Base-by-base conservation (phyloP, 35 echinoderm and acorn worm species). In the Anneissia japonica region DNA sequence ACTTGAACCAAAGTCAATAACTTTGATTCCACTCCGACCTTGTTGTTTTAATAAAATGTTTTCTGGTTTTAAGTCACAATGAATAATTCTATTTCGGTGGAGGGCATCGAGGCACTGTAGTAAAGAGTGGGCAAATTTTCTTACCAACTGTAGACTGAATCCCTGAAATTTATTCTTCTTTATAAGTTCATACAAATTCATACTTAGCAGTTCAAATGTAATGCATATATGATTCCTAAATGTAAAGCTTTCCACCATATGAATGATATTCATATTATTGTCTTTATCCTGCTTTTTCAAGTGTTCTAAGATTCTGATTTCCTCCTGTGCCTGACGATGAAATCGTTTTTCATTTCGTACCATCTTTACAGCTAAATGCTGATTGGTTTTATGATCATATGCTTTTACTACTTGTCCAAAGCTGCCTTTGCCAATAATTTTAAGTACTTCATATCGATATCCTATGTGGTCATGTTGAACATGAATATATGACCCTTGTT, bases 101-200 rank as follows among this genome's bases (percentile, higher is more conserved):
- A 99, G 87, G 86, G 92, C 89, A 92, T 99, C 96, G 32, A 99
- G 87, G 75, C 96, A 99, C 86, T 99, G 96, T 33, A 99, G 79
- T 73, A 99, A 79, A 12, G 96, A 99, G 84, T 99, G 96, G 35
- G 96, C 96, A 90, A 99, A 99, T 82, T 99, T 99, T 41, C 96
- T 77, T 10, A 99, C 96, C 30, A 99, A 77, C 72, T 99, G 96
- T 78, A 99, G 75, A 74, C 96, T 99, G 84, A 99, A 99, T 87
- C 96, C 96, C 85, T 99, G 96, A 73, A 99, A 99, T 86, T 99
- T 99, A 34, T 99, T 99, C 83, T 99, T 99, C 89, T 99, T 99
- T 39, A 99, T 99, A 23, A 99, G 92, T 85, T 99, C 92, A 84
- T 99, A 99, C 38, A 99, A 75, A 85, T 99, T 99, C 96, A 99